A percentile compares a stretch with the other conserved stretches of the same genome.
These are phyloP conservation scores for Diceros bicornis DNA, from an alignment of 2,797 vertebrate species.

Conservation along the genomic window DNA sequence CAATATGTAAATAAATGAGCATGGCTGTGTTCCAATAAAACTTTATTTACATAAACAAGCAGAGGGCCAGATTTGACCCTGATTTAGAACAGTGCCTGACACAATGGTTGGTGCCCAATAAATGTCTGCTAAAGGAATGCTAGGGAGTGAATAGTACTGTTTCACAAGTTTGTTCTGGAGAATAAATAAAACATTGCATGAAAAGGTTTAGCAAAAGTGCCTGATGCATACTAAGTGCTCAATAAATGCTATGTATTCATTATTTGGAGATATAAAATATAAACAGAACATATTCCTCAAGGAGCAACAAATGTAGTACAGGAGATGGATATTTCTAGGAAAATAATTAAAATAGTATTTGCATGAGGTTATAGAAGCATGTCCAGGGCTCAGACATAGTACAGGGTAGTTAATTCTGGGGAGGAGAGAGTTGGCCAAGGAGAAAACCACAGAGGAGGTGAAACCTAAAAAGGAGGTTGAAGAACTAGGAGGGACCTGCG, in stretches of 20 bases:
- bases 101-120: not conserved
- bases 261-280: slow-evolving; percentile 28
- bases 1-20: not conserved
- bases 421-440: not conserved
- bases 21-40: slow-evolving; percentile 56
- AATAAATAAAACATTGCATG: slow-evolving; percentile 9
- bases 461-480: not conserved
- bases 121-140: not conserved
- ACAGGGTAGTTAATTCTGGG: not conserved
- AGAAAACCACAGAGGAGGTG: not conserved
- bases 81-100: not conserved
- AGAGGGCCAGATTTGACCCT: not conserved
- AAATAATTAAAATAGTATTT: not conserved
- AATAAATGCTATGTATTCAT: not conserved
- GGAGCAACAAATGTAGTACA: not conserved
- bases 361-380: not conserved
- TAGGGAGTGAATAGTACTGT: not conserved
- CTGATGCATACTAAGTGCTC: not conserved
- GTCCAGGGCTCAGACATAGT: not conserved
- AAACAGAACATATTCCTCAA: slow-evolving; percentile 50
- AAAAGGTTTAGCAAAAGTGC: not conserved
- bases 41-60: slow-evolving; percentile 56
- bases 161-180: not conserved
- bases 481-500: not conserved
- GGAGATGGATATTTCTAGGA: slow-evolving; percentile 21